phyloP scores from a whole-genome alignment of 2,797 vertebrate species.

The Cirrhinus molitorella region DNA sequence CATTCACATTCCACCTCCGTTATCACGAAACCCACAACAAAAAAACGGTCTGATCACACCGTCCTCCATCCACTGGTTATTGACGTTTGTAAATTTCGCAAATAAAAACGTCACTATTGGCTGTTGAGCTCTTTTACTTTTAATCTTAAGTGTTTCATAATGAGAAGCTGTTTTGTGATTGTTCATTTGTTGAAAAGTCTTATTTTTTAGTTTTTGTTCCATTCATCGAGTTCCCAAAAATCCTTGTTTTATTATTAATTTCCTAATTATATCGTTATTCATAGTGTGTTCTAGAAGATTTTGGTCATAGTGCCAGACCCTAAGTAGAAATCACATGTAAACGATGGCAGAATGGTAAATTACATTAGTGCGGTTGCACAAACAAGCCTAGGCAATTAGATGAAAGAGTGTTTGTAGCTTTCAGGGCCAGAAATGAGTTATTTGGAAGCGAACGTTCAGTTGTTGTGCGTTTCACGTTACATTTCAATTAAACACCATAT shows the following conservation, averaged over 20 bases:
- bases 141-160: background rate
- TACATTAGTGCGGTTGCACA: constrained; percentile 14
- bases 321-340: constrained; percentile 14
- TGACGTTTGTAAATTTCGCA: too few relatives aligned
- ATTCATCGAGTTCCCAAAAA: background rate
- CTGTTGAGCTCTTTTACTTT: background rate
- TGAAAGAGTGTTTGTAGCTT: constrained; percentile 2
- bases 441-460: background rate
- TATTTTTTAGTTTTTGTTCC: too few relatives aligned
- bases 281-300: background rate
- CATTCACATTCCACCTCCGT: too few relatives aligned
- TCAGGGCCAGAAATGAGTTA: constrained; percentile 20
- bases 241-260: background rate
- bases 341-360: constrained; percentile 16
- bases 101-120: too few relatives aligned
- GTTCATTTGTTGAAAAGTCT: too few relatives aligned
- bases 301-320: background rate
- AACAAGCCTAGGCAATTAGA: constrained; percentile 1
- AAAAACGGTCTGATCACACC: too few relatives aligned
- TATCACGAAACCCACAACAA: too few relatives aligned
- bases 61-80: too few relatives aligned
- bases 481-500: constrained; percentile 42
- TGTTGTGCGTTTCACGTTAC: constrained; percentile 10
- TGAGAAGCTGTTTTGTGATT: background rate
- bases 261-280: background rate